Evolutionary conservation across 2,113 vertebrate species (phyloP).

Genomic region (Thamnaconus septentrionalis): DNA sequence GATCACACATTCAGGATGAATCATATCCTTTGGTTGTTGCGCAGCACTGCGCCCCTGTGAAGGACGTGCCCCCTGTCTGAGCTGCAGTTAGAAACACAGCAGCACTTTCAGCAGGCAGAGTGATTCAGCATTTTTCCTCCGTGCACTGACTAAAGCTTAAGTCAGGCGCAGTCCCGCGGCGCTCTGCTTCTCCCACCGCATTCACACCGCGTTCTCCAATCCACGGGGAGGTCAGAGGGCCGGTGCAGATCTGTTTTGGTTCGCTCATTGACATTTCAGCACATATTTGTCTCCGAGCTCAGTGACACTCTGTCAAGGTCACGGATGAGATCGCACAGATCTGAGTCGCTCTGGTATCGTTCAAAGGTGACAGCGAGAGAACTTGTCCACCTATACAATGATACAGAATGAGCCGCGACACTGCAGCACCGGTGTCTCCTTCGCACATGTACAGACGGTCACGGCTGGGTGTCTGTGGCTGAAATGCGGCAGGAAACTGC

Average conservation of each 20-base stretch:
- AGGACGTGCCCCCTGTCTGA: constrained; percentile 37
- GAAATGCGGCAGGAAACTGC: constrained; percentile 51
- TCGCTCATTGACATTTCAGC: constrained; percentile 1
- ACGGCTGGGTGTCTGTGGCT: constrained; percentile 21
- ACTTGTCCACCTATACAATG: background rate
- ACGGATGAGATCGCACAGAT: background rate
- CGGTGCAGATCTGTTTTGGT: background rate
- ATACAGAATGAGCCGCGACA: background rate
- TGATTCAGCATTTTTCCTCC: constrained; percentile 61
- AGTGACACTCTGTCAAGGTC: constrained; percentile 1
- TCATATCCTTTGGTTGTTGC: too few relatives aligned
- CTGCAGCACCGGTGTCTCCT: constrained; percentile 27
- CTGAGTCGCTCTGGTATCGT: too few relatives aligned
- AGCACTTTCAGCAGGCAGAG: constrained; percentile 36
- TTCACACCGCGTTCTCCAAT: background rate
- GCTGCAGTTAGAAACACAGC: constrained; percentile 41
- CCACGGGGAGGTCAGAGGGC: constrained; percentile 22
- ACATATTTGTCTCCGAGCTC: background rate
- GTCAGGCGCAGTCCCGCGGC: background rate
- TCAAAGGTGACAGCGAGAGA: background rate
- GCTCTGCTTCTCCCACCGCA: constrained; percentile 33
- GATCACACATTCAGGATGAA: too few relatives aligned
- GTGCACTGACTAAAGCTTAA: constrained; percentile 28
- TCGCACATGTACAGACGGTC: constrained; percentile 13
- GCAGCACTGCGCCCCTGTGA: background rate